Evolutionary conservation across 1,140 invertebrate genomes (phyloP).

Genomic region (Dolichoris vasculosae): DNA sequence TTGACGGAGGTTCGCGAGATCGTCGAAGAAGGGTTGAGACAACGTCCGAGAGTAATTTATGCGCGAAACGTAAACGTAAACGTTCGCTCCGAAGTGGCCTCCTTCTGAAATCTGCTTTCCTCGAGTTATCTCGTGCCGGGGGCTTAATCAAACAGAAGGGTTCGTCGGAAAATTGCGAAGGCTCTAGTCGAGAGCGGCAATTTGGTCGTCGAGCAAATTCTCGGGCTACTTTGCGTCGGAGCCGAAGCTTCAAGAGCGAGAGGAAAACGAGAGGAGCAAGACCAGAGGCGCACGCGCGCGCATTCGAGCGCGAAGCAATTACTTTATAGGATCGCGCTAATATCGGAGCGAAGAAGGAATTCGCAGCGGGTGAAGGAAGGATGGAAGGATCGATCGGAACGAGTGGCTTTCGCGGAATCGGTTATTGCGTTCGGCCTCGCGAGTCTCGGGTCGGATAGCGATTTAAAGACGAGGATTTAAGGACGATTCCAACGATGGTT

Average conservation of each 20-base stretch:
- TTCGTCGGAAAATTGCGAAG: background rate
- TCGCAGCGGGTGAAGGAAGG: too few species aligned
- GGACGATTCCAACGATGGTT: too few species aligned
- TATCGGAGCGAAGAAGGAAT: background rate
- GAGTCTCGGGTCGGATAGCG: background rate
- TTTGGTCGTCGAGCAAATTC: background rate
- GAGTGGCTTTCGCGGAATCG: background rate
- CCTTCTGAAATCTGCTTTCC: background rate
- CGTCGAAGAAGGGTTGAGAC: too few species aligned
- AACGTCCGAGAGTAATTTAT: background rate
- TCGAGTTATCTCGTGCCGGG: background rate
- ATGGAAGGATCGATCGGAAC: background rate
- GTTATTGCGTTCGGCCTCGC: background rate
- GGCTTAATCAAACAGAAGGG: background rate
- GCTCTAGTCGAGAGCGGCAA: background rate
- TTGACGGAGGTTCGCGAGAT: too few species aligned
- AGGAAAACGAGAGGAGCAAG: background rate
- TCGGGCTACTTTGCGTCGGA: background rate
- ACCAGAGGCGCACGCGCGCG: background rate
- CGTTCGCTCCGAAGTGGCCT: background rate
- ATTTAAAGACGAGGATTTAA: too few species aligned
- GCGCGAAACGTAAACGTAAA: background rate
- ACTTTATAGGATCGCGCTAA: conserved; percentile 8
- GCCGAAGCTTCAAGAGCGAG: too few species aligned
- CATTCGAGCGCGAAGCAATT: conserved; percentile 27